These are phyloP conservation scores for Casuarius casuarius DNA, from an alignment of 2,113 vertebrate species.

Conservation along the genomic window DNA sequence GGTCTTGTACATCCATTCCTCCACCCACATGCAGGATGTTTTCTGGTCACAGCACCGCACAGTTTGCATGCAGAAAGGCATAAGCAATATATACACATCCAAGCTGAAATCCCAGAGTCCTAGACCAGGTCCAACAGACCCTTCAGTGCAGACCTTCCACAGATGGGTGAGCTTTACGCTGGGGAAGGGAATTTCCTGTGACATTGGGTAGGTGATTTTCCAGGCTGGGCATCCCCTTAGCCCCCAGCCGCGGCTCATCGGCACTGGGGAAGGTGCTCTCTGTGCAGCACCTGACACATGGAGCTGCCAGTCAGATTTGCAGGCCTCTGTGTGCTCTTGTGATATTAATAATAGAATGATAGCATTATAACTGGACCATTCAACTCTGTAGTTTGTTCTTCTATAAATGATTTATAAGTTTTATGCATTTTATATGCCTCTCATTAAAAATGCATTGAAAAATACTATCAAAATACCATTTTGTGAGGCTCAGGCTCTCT, in stretches of 20 bases:
- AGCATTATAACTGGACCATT: constrained; percentile 63
- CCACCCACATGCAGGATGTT: background rate
- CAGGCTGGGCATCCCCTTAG: background rate
- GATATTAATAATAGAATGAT: constrained; percentile 66
- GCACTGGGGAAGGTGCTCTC: fast-evolving
- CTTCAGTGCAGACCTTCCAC: background rate
- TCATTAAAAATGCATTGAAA: constrained; percentile 73
- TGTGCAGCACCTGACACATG: background rate
- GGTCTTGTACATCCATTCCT: background rate
- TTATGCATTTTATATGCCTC: constrained; percentile 69
- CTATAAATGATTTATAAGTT: constrained; percentile 69
- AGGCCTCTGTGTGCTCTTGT: constrained; percentile 8
- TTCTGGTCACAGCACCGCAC: background rate
- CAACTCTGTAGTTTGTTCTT: constrained; percentile 55
- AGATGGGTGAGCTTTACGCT: background rate
- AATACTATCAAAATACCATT: constrained; percentile 66
- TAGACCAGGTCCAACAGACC: background rate
- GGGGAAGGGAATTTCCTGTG: background rate
- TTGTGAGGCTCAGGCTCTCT: constrained; percentile 32
- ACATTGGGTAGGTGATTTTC: background rate
- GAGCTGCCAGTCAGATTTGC: constrained; percentile 11
- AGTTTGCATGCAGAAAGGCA: background rate
- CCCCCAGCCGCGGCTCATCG: background rate
- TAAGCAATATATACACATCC: fast-evolving
- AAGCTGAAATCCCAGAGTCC: background rate